These are phyloP conservation scores for Pseudoips prasinana DNA, from an alignment of 2,888 invertebrate species.

Conservation along the genomic window DNA sequence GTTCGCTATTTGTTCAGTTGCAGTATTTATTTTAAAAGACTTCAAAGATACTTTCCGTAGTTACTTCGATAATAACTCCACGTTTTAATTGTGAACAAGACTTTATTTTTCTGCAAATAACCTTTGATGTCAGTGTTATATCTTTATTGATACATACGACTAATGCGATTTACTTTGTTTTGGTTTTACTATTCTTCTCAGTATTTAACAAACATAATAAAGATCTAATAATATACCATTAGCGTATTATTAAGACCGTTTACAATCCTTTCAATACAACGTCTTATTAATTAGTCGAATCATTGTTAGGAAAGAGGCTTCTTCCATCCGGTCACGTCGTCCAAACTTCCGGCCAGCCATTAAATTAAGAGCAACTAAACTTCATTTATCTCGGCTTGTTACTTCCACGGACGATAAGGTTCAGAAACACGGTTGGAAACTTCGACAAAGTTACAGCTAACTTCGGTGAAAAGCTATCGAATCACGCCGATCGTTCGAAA, in stretches of 20 bases:
- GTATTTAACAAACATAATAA: no score
- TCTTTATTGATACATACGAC: no score
- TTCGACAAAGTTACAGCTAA: conserved; percentile 60
- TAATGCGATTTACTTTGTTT: no score
- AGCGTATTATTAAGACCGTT: conserved; percentile 18
- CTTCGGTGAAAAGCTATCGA: conserved; percentile 69
- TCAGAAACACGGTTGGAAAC: conserved; percentile 68
- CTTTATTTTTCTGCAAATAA: conserved; percentile 22
- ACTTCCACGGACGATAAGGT: conserved; percentile 75
- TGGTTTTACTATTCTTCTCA: no score
- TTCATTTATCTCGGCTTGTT: conserved; percentile 80
- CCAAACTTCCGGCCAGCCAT: conserved; percentile 70
- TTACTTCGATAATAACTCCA: conserved; percentile 19
- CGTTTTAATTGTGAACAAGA: conserved; percentile 25
- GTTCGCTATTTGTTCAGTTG: conserved; percentile 33
- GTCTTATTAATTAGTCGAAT: conserved; percentile 57
- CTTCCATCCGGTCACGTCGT: conserved; percentile 63
- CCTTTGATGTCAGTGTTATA: no score
- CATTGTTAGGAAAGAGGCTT: conserved; percentile 51
- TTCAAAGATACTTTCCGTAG: conserved; percentile 28
- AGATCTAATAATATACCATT: conserved; percentile 13
- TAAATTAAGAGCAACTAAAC: conserved; percentile 79
- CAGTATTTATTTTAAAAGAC: conserved; percentile 22
- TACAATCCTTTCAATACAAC: conserved; percentile 32
- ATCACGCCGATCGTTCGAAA: conserved; percentile 75